Evolutionary conservation across 2,113 vertebrate species (phyloP), one percentile per base, ranked within the genome.

Genomic region (Epinephelus lanceolatus): DNA sequence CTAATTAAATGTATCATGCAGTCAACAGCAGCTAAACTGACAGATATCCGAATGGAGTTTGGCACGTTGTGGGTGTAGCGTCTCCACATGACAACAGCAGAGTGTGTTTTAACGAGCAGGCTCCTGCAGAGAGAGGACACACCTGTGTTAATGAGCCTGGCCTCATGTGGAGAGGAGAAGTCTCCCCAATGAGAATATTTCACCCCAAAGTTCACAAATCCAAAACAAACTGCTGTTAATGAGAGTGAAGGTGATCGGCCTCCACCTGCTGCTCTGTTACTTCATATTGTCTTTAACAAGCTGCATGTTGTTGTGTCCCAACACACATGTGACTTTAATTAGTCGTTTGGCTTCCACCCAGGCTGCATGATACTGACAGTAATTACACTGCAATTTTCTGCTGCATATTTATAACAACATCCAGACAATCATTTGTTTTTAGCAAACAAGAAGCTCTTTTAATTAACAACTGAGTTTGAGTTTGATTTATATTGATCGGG

Each of bases 131-230:
- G 61, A 76, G 71, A 7, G 33, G 21, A 72, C 79, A 77, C 83
- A 83, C 76, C 68, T 86, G 83, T 66, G 84, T 14, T 60, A 47
- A 81, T 52, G 71, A 85, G 18, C 45, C 17, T 0, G 59, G 70
- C 70, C 13, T 18, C 74, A 25, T 6, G 52, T 25, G 40, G 70
- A 77, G 51, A 65, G 60, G 21, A 37, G 21, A 78, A 6, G 21
- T 9, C 23, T 5, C 51, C 6, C 0, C 0, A 13, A 12, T 40
- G 47, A 19, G 33, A 47, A 62, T 18, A 30, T 33, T 49, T 71
- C 23, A 30, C 30, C 27, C 30, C 6, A 63, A 7, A 47, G 25
- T 10, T 60, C 27, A 33, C 27, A 12, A 42, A 23, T 3, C 68
- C 25, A 8, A 6, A 70, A 4, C 33, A 18, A 5, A 2, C 6